These are phyloP conservation scores for Deilephila elpenor DNA, from an alignment of 2,888 invertebrate species.

Conservation along the genomic window DNA sequence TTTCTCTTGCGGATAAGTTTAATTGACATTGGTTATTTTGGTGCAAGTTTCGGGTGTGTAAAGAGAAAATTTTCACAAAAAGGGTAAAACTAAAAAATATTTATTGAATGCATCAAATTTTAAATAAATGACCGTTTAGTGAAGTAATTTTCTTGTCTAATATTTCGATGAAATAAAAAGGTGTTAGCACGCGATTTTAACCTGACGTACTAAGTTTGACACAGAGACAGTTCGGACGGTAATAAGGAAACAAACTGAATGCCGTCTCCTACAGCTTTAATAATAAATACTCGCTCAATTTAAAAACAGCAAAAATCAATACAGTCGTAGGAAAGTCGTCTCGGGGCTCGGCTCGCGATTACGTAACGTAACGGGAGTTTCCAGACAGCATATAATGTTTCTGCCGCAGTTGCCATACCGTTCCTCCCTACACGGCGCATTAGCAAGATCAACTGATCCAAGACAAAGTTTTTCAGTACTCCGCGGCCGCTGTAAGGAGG, in stretches of 20 bases:
- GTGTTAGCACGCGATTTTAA: too few relatives aligned
- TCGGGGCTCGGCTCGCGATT: background rate
- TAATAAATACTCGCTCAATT: background rate
- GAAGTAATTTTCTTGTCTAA: too few relatives aligned
- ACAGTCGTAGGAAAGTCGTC: background rate
- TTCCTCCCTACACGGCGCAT: conserved; percentile 24
- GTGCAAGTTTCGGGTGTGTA: too few relatives aligned
- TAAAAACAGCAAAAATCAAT: conserved; percentile 12
- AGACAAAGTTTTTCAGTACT: conserved; percentile 42
- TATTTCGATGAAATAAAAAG: too few relatives aligned
- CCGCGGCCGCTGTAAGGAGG: conserved; percentile 35
- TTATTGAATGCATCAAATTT: background rate
- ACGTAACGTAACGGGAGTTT: conserved; percentile 23
- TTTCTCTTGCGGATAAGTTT: too few relatives aligned
- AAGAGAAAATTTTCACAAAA: too few relatives aligned
- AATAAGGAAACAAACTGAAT: background rate
- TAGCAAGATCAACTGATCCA: conserved; percentile 23
- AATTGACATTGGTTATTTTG: too few relatives aligned
- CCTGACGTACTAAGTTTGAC: too few relatives aligned
- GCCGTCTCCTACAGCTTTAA: background rate
- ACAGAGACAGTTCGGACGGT: background rate
- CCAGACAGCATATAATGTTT: conserved; percentile 15
- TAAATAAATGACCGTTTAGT: background rate
- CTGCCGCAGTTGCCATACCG: conserved; percentile 27
- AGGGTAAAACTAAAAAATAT: too few relatives aligned